These are phyloP conservation scores for Melipona quadrifasciata DNA, from an alignment of 1,140 invertebrate genomes.

Conservation along the genomic window DNA sequence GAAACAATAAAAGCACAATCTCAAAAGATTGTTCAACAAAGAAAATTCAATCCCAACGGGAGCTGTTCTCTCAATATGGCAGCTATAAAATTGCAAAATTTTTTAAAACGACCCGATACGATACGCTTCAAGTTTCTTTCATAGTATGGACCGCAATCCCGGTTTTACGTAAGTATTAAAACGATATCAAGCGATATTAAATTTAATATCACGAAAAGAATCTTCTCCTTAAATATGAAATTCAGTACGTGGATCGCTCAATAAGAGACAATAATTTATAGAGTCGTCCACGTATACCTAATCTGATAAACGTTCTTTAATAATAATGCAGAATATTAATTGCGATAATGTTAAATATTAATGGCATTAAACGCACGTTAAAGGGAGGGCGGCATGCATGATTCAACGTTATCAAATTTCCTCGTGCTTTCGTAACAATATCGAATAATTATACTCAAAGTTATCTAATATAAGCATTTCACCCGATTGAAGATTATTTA, in stretches of 20 bases:
- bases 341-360: too few species aligned
- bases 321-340: background rate
- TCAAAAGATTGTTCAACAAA: too few species aligned
- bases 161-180: background rate
- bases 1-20: too few species aligned
- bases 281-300: background rate
- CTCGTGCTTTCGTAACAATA: background rate
- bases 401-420: background rate
- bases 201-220: background rate
- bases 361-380: background rate
- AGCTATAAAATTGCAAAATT: too few species aligned
- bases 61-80: too few species aligned
- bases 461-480: background rate
- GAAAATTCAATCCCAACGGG: too few species aligned
- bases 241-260: background rate
- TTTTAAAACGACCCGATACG: too few species aligned
- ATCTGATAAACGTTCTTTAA: background rate
- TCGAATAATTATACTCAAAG: background rate
- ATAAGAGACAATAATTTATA: background rate
- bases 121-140: background rate
- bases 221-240: background rate
- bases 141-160: background rate
- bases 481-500: background rate
- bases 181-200: background rate
- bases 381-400: background rate